Evolutionary conservation across 2,113 vertebrate genomes (phyloP), one percentile per base, ranked within the genome.

Genomic region (Perca schrenkii): DNA sequence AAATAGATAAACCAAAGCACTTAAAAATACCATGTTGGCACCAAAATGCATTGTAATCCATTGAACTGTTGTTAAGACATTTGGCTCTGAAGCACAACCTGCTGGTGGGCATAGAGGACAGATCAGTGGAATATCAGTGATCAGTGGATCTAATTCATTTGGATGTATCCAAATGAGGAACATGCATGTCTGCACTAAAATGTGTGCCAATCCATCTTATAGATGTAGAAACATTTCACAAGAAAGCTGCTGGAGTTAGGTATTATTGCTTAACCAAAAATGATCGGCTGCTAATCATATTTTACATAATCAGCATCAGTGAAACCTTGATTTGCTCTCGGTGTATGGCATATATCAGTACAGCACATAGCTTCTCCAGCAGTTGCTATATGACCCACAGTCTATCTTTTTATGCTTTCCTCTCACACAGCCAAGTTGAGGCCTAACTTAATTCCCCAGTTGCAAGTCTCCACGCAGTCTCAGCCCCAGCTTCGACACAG

Each of bases 371-470:
- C 14, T 34, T 80, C 56, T 50, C 28, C 57, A 63, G 25, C n/a
- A 61, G 73, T 52, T 69, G 36, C 58, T 71, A 12, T 28, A 71
- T 16, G 43, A 52, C 31, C 63, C 34, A 28, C 49, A 56, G 15
- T 63, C 46, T 40, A 65, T 22, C 40, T 64, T 56, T 61, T 80
- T 78, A 75, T 72, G 34, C 50, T 74, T 87, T 82, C 74, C 50
- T 68, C 28, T 77, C 83, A 86, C 77, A 71, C 57, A 70, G 11
- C 15, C 25, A 49, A 74, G 68, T 53, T 40, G 8, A 46, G 47
- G 61, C n/a, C 79, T 34, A 66, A 75, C 88, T 87, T 77, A 87
- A 88, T 90, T 86, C 86, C 76, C 82, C 71, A 64, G 77, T 50
- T 53, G 58, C 64, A 66, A 50, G 85, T 86, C 77, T 65, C 67